Evolutionary conservation across 2,888 invertebrate genomes (phyloP), one percentile per base, ranked within the genome.

Genomic region (Teleogryllus oceanicus): DNA sequence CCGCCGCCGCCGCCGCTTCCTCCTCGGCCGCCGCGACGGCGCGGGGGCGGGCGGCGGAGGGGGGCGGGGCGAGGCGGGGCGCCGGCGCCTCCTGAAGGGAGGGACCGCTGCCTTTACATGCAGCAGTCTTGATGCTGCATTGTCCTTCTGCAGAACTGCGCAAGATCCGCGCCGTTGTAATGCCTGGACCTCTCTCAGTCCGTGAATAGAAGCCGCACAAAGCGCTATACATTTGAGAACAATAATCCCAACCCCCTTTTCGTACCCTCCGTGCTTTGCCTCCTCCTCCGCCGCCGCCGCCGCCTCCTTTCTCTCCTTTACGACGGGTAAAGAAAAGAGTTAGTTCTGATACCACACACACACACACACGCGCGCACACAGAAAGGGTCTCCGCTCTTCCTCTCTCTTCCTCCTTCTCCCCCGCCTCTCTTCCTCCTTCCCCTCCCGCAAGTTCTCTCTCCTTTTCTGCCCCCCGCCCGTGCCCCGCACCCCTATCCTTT

Each of bases 211-310:
- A 80, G 81, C 81, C 80, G 78, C 81, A 82, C 82, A 82, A 82
- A 82, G 82, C 82, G 81, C 82, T 82, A 82, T 82, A 82, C 82
- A 82, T 82, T 81, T 82, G 81, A 82, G 82, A 82, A 82, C 81
- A 82, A 81, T 82, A 83, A 82, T 81, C 82, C 78, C 80, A 79
- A 78, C 82, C 77, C 37, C 21, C 78, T 50, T 51, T 50, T 37
- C 76, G 24, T 37, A 37, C 76, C 78, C 62, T 78, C 51, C 20
- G 78, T 49, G 74, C 74, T 74, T 78, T 78, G 51, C 78, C 74
- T 51, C 51, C 80, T 78, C 74, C 80, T 37, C 24, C 80, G 12
- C 16, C 78, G 50, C 76, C 50, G 51, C 77, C 62, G 62, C 75
- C 50, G 75, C 49, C 80, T 77, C 81, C 81, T 81, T 81, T 81